Evolutionary conservation across 2,113 vertebrate species (phyloP).

Genomic region (Passer montanus): DNA sequence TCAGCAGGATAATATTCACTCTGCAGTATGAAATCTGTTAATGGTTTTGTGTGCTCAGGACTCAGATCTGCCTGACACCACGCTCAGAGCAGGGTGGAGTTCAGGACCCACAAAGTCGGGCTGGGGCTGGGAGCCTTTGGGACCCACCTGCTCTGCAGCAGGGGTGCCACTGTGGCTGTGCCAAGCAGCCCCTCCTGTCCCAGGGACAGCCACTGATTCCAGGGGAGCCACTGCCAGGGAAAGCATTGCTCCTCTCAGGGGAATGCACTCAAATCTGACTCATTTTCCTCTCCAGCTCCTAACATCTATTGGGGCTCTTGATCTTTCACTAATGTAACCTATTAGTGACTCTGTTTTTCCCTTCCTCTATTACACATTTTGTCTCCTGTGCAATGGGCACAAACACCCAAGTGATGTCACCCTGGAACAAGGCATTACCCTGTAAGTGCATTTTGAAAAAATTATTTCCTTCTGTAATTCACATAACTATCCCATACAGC

Average conservation of each 20-base stretch:
- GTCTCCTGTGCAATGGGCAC: neutral
- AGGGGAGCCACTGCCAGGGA: neutral
- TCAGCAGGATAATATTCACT: neutral
- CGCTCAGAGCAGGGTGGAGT: neutral
- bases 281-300: neutral
- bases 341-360: neutral
- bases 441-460: neutral
- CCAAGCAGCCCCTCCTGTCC: neutral
- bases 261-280: neutral
- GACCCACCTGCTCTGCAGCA: neutral
- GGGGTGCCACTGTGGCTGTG: neutral
- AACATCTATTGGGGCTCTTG: neutral
- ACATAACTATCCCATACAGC: neutral
- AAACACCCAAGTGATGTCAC: neutral
- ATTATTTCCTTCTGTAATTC: neutral
- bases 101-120: neutral
- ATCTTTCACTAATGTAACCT: neutral
- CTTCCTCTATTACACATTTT: neutral
- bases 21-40: neutral
- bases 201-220: neutral
- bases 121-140: neutral
- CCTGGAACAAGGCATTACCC: neutral
- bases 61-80: neutral
- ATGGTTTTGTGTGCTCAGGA: neutral
- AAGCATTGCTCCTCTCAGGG: neutral